A percentile compares a stretch with the other conserved stretches of the same genome.
Evolutionary conservation across 2,888 invertebrate species (phyloP).

Genomic region (Mythimna impura): DNA sequence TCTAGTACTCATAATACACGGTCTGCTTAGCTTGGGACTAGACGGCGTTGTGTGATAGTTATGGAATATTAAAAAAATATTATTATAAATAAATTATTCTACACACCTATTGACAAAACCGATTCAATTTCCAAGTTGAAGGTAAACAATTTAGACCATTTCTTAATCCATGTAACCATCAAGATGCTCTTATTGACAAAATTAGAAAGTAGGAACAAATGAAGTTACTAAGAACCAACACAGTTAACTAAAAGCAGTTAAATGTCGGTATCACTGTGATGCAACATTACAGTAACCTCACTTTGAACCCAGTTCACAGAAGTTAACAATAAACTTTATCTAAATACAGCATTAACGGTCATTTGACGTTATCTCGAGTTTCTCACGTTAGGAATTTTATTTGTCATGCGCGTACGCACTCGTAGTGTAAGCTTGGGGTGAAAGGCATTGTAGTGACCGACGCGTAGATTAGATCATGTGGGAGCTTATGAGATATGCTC

Average conservation of each 20-base stretch:
- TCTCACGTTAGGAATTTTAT: slow-evolving; percentile 83
- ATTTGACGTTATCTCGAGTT: slow-evolving; percentile 78
- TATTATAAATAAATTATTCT: no score
- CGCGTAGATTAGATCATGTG: slow-evolving; percentile 64
- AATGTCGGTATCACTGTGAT: slow-evolving; percentile 46
- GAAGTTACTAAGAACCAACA: slow-evolving; percentile 39
- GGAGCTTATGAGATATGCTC: slow-evolving; percentile 55
- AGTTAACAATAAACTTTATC: slow-evolving; percentile 76
- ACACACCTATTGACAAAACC: no score
- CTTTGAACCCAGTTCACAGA: slow-evolving; percentile 70
- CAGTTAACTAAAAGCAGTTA: slow-evolving; percentile 47
- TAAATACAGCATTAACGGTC: slow-evolving; percentile 76
- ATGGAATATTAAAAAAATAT: no score
- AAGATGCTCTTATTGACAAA: slow-evolving; percentile 25
- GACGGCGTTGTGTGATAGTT: no score
- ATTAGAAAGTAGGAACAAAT: slow-evolving; percentile 53
- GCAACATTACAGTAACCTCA: slow-evolving; percentile 52
- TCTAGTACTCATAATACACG: no score
- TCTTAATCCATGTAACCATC: background rate
- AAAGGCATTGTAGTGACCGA: slow-evolving; percentile 75
- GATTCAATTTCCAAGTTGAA: background rate
- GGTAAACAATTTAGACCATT: background rate
- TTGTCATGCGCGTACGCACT: slow-evolving; percentile 74
- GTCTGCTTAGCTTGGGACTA: no score
- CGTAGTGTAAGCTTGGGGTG: slow-evolving; percentile 66